Evolutionary conservation across 2,888 invertebrate genomes (phyloP).

Genomic region (Ditylenchus weischeri): DNA sequence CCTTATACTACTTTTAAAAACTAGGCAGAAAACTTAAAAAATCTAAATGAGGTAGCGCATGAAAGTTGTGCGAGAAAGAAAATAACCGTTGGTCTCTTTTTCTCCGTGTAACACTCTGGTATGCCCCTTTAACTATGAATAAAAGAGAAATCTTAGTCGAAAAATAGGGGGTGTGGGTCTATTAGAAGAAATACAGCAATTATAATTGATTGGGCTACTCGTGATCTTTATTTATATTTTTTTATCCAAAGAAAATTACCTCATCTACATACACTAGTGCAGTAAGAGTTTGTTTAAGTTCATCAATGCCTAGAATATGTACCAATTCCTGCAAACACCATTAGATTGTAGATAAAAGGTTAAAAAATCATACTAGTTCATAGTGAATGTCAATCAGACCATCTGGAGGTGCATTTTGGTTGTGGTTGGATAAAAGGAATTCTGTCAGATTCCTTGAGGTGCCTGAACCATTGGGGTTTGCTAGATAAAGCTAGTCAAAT

Average conservation of each 20-base stretch:
- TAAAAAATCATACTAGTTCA: slow-evolving; percentile 25
- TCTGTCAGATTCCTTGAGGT: slow-evolving; percentile 50
- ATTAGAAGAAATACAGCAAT: no score
- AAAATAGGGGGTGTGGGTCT: no score
- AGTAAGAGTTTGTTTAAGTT: slow-evolving; percentile 56
- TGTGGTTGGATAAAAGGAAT: slow-evolving; percentile 47
- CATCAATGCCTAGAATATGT: slow-evolving; percentile 55
- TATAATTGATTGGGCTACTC: neutral
- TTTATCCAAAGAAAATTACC: slow-evolving; percentile 25
- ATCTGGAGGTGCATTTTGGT: slow-evolving; percentile 52
- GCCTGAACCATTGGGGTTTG: slow-evolving; percentile 23
- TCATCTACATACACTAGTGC: slow-evolving; percentile 55
- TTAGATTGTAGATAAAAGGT: neutral
- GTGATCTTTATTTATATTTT: neutral
- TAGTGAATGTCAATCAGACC: slow-evolving; percentile 50
- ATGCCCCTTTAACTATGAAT: no score
- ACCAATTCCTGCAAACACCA: slow-evolving; percentile 46
- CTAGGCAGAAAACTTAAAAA: no score
- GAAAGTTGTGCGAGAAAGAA: no score
- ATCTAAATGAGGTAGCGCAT: no score
- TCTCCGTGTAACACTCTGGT: no score
- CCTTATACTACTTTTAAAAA: no score
- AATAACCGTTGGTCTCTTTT: no score
- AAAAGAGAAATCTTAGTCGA: no score
- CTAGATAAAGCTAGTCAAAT: no score